These are phyloP conservation scores for Raja brachyura DNA, from an alignment of 2,113 vertebrate genomes.

Conservation along the genomic window DNA sequence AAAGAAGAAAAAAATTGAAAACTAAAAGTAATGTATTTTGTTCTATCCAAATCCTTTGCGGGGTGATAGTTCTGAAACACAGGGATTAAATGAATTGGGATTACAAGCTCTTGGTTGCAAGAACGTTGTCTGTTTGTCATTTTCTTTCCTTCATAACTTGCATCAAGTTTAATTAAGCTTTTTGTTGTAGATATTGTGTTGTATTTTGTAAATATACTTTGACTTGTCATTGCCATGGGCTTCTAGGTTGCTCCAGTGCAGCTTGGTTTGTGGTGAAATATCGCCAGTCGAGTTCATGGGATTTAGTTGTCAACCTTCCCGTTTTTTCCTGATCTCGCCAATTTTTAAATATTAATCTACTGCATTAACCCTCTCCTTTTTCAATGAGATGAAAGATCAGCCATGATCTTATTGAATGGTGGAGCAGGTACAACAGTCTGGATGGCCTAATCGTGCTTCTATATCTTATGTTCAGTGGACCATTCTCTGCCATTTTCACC, in stretches of 20 bases:
- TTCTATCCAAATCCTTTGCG: neutral
- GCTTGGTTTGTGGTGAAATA: constrained; percentile 62
- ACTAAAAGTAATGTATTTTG: neutral
- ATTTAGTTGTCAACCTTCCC: constrained; percentile 44
- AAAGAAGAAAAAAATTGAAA: neutral
- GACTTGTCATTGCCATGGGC: constrained; percentile 63
- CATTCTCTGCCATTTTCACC: too few relatives aligned
- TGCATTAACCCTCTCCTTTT: too few relatives aligned
- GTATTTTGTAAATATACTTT: constrained; percentile 84
- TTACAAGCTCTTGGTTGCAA: constrained; percentile 60
- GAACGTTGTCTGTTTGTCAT: constrained; percentile 78
- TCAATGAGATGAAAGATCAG: too few relatives aligned
- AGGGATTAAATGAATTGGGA: neutral
- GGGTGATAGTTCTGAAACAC: neutral
- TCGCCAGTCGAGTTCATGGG: constrained; percentile 63
- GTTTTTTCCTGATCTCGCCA: neutral
- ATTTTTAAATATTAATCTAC: neutral
- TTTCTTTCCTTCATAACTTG: constrained; percentile 97
- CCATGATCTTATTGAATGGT: too few relatives aligned
- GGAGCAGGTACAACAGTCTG: too few relatives aligned
- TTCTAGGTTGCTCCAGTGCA: constrained; percentile 58
- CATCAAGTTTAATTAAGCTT: constrained; percentile 96
- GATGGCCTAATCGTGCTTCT: too few relatives aligned
- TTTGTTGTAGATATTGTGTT: constrained; percentile 87
- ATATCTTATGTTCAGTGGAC: too few relatives aligned